Base-by-base conservation (phyloP, 2,113 vertebrate species). In the Callipepla californica region DNA sequence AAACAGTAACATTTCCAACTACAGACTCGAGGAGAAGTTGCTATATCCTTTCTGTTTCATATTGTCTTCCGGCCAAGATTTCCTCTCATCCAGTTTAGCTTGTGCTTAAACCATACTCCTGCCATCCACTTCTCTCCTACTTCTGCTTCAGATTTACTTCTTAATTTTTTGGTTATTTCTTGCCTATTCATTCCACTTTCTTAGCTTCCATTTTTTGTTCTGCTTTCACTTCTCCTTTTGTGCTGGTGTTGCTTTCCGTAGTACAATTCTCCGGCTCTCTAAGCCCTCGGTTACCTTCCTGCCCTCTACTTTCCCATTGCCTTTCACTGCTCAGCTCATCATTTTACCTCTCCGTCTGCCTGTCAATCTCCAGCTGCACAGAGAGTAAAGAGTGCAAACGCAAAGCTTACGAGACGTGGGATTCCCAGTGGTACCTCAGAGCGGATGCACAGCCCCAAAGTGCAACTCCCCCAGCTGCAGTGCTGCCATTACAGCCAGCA, bases 401-500 rank as follows among this genome's bases (percentile, higher is more conserved):
- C 2, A 78, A 58, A 51, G 80, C 91, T 92, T 38, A 79, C 36
- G 55, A 76, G 73, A 19, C n/a, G 7, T 1, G 70, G 72, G 87
- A 34, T 79, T 80, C 89, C 34, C 78, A 25, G 36, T 12, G 51
- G 66, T 65, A 21, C 55, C 45, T 1, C 22, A 70, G 89, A 93
- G 94, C 82, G 47, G 94, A 30, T 4, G 82, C 89, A 6, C 1
- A 2, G 77, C 3, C 67, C 79, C 63, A 16, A 25, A 25, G 70
- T 6, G 89, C 82, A n/a, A 6, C 23, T 45, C 40, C 50, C 86
- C 87, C 59, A 85, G 95, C 77, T 89, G 94, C 95, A 94, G 92
- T 47, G 51, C 91, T 95, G 93, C 89, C 90, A 96, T 96, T 85
- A 65, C 83, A 87, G 90, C 89, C 72, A 18, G 51, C 36, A 21